Percentiles rank a stretch among this genome's conserved stretches.
phyloP scores from a whole-genome alignment of 2,797 vertebrate species.

The Falco rusticolus region DNA sequence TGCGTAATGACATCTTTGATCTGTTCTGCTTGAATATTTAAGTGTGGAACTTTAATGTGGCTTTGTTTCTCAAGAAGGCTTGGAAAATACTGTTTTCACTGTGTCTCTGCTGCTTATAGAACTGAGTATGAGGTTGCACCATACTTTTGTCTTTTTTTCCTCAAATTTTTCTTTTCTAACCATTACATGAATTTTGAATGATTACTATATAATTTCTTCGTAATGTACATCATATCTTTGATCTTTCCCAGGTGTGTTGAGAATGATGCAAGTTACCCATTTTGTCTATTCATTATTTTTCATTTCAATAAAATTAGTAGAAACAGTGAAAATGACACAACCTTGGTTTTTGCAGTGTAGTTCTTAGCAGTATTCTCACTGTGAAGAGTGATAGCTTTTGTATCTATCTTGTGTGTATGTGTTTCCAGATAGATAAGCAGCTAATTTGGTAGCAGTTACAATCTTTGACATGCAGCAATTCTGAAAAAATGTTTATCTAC shows the following conservation, averaged over 20 bases:
- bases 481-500: neutral
- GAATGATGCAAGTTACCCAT: neutral
- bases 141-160: neutral
- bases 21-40: neutral
- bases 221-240: accelerated
- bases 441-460: neutral
- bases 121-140: neutral
- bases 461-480: neutral
- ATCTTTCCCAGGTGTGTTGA: neutral
- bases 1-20: neutral
- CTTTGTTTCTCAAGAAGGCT: neutral
- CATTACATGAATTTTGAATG: neutral
- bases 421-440: neutral
- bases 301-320: neutral
- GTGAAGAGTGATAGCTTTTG: neutral
- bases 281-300: neutral
- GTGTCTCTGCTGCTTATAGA: neutral
- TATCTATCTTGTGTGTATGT: neutral
- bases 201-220: neutral
- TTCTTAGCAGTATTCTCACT: neutral
- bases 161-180: neutral
- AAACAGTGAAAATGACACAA: neutral
- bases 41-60: neutral
- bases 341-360: neutral
- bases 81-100: neutral